Percentiles rank a stretch among this genome's conserved stretches.
Conservation (phyloP, 2,797 vertebrate species). For the Buphagus erythrorhynchus region DNA sequence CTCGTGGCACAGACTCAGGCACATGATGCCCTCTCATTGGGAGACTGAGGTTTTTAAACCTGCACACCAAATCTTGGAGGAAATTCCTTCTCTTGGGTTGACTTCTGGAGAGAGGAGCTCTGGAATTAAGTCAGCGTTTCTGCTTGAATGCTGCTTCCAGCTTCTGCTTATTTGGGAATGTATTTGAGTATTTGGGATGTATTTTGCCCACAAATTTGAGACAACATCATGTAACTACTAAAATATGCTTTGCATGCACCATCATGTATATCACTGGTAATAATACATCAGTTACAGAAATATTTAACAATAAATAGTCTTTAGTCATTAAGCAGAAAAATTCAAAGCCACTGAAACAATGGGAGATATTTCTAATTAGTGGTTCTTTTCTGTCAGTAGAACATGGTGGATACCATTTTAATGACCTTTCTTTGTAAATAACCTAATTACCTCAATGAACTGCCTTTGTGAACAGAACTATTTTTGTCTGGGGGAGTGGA, state of each 20-base stretch:
- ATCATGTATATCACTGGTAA: background rate
- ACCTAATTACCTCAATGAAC: background rate
- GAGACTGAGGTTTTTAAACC: background rate
- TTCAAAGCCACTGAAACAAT: background rate
- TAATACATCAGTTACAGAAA: background rate
- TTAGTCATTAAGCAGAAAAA: background rate
- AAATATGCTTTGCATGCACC: background rate
- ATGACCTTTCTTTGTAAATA: background rate
- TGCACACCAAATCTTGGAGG: background rate
- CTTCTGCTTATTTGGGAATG: background rate
- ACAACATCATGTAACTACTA: background rate
- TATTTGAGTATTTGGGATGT: background rate
- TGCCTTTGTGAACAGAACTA: background rate
- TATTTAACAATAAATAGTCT: background rate
- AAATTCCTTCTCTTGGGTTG: background rate
- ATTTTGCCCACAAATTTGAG: background rate
- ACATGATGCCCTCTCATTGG: fast-evolving
- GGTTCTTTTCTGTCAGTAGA: background rate
- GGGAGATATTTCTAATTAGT: background rate
- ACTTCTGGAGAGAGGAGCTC: background rate
- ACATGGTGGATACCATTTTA: background rate
- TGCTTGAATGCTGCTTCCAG: background rate
- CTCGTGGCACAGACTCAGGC: background rate
- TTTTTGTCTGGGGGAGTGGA: background rate
- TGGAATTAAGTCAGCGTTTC: background rate